Evolutionary conservation across 2,888 invertebrate genomes (phyloP).

Genomic region (Drosophila aldrichi): DNA sequence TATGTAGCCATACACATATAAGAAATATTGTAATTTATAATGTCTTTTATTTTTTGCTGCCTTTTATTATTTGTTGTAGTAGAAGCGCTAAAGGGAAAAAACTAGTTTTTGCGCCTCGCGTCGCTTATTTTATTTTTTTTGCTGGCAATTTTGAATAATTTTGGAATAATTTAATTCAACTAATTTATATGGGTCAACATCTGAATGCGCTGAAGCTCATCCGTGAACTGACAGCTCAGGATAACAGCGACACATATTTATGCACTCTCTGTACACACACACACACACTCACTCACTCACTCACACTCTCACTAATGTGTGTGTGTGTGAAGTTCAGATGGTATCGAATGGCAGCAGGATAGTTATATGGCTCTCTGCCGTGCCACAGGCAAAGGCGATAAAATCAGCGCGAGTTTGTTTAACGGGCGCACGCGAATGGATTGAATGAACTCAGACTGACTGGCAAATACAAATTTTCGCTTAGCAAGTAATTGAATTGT

Average conservation of each 20-base stretch:
- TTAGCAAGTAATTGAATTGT: constrained; percentile 41
- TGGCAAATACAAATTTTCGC: constrained; percentile 35
- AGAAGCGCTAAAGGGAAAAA: constrained; percentile 49
- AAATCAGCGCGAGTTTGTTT: constrained; percentile 66
- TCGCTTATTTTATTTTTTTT: constrained; percentile 59
- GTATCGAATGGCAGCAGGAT: constrained; percentile 45
- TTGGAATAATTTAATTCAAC: constrained; percentile 30
- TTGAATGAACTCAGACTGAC: background rate
- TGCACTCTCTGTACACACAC: constrained; percentile 37
- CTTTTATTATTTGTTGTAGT: constrained; percentile 41
- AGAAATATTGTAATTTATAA: constrained; percentile 67
- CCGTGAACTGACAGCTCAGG: constrained; percentile 55
- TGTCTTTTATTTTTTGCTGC: constrained; percentile 65
- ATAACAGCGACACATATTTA: constrained; percentile 66
- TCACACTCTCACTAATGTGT: background rate
- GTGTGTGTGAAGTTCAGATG: constrained; percentile 31
- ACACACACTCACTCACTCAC: background rate
- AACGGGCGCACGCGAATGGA: constrained; percentile 60
- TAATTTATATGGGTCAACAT: constrained; percentile 69
- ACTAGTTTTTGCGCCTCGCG: constrained; percentile 57
- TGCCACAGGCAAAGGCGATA: constrained; percentile 46
- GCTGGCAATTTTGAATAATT: constrained; percentile 29
- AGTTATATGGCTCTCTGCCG: constrained; percentile 25
- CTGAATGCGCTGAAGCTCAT: constrained; percentile 55
- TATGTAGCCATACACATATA: constrained; percentile 28